Conservation (phyloP, 2,888 invertebrate species). For the Platyscelio sp. region DNA sequence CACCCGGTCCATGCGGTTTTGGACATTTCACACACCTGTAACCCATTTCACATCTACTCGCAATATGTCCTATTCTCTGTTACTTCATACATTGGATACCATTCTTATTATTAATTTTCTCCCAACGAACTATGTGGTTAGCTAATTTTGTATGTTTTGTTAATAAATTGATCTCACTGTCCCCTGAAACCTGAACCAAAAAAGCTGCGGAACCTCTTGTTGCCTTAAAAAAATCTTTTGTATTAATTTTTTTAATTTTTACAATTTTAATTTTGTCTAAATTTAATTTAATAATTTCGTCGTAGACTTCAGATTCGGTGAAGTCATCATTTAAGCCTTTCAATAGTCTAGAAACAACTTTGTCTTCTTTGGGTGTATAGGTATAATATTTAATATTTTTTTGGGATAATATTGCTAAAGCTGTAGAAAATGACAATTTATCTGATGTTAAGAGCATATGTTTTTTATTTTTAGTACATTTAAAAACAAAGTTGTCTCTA, state of each 20-base stretch:
- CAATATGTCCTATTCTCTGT: slow-evolving; percentile 31
- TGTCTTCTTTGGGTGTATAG: too few relatives aligned
- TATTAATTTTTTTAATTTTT: slow-evolving; percentile 29
- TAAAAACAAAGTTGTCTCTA: too few relatives aligned
- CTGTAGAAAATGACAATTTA: too few relatives aligned
- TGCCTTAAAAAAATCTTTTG: slow-evolving; percentile 30
- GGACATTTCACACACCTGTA: slow-evolving; percentile 52
- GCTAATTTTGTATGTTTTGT: background rate
- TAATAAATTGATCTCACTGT: background rate
- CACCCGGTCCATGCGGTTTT: too few relatives aligned
- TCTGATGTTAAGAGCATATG: too few relatives aligned
- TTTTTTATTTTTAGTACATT: too few relatives aligned
- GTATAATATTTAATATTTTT: too few relatives aligned
- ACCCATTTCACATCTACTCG: slow-evolving; percentile 6
- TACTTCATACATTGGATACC: slow-evolving; percentile 31
- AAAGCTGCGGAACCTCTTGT: slow-evolving; percentile 9
- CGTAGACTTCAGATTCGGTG: too few relatives aligned
- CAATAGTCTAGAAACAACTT: too few relatives aligned
- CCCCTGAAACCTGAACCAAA: background rate
- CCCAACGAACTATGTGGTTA: slow-evolving; percentile 37
- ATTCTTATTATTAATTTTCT: slow-evolving; percentile 22
- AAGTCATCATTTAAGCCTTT: too few relatives aligned
- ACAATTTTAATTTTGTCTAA: background rate
- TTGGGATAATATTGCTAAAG: too few relatives aligned
- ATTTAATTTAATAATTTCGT: too few relatives aligned